Evolutionary conservation across 2,888 invertebrate genomes (phyloP).

Genomic region (Pachycephus smyrnensis): DNA sequence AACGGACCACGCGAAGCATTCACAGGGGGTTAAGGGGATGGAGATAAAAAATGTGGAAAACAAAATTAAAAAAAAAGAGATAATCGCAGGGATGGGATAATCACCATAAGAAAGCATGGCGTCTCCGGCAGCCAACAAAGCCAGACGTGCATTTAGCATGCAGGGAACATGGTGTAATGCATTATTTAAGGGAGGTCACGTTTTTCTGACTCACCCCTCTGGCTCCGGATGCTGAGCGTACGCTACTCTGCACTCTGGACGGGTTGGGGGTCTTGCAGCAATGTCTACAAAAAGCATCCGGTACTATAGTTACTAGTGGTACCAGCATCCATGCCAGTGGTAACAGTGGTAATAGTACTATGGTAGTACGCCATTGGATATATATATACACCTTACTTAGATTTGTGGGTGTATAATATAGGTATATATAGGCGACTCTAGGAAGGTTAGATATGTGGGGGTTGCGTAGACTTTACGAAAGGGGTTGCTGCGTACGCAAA

Average conservation of each 20-base stretch:
- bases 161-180: constrained; percentile 33
- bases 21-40: too few species aligned
- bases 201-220: constrained; percentile 26
- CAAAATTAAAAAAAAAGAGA: neutral
- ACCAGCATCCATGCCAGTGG: neutral
- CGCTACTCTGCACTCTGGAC: neutral
- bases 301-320: neutral
- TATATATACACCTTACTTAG: neutral
- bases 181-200: constrained; percentile 43
- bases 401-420: neutral
- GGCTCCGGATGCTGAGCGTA: neutral
- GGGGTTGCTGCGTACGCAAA: neutral
- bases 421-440: neutral
- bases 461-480: neutral
- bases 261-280: neutral
- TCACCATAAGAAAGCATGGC: neutral
- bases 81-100: neutral
- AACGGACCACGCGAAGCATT: neutral
- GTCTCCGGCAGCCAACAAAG: neutral
- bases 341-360: neutral
- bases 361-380: neutral
- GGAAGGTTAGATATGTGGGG: neutral
- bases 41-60: neutral
- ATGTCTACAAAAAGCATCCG: neutral
- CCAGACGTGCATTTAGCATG: constrained; percentile 8